Base-by-base conservation (phyloP, 1,140 invertebrate species). In the Drosophila sechellia region DNA sequence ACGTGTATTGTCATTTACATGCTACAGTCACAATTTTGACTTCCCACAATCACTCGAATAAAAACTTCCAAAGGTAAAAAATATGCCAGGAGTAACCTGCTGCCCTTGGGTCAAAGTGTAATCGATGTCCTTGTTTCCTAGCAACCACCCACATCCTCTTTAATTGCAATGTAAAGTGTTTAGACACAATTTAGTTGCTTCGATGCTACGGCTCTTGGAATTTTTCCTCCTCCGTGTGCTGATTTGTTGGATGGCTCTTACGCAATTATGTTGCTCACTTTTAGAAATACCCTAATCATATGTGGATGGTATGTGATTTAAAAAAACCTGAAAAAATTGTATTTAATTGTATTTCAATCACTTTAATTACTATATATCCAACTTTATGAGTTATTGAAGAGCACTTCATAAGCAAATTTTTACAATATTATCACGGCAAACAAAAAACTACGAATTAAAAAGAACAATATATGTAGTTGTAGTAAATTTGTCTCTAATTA, bases 81-180 rank as follows among this genome's bases (percentile, higher is more conserved):
- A 48, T 49, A 15, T 49, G 52, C 22, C 65, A 76, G 13, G 15
- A 50, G 57, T 31, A 50, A 46, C 49, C 56, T 52, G 22, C 39
- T 56, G 50, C 22, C 49, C 55, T 48, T 22, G 27, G 58, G 55
- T 40, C 34, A 48, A 53, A 53, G 42, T 49, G 56, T 56, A 37
- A 43, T 55, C 17, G 4, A 3, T 12, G 48, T 60, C 12, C 37
- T 27, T 50, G 17, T 37, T 11, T 2, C 31, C 37, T 25, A 1
- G 17, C 52, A n/a, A 53, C 35, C 50, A 39, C 57, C 52, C 22
- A 48, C 57, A 45, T 46, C 31, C 56, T 55, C 37, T 53, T 53
- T 83, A 83, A 83, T 83, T 83, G 80, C 75, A 83, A 79, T 84
- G 80, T 76, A 76, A 83, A 83, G 75, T 79, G 75, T 76, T 84